Evolutionary conservation across 1,140 invertebrate genomes (phyloP).

Genomic region (Rhopalosiphum maidis): DNA sequence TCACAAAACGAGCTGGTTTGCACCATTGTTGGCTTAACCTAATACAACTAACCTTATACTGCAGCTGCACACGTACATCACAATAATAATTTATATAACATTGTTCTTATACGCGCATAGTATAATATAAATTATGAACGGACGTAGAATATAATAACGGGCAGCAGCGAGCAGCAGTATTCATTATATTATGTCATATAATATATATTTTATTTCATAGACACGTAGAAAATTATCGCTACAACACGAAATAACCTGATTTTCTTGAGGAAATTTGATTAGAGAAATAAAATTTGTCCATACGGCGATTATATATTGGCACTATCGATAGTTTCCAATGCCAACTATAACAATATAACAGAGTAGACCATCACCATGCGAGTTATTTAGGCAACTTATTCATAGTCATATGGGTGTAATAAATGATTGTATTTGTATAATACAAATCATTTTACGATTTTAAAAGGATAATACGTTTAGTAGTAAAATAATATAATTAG

Average conservation of each 20-base stretch:
- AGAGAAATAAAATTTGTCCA: not conserved
- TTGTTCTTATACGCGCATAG: not conserved
- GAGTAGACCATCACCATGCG: too few relatives aligned
- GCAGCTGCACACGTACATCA: not conserved
- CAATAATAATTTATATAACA: not conserved
- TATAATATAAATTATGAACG: not conserved
- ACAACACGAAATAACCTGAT: not conserved
- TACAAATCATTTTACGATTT: not conserved
- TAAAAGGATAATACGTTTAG: not conserved
- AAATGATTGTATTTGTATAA: not conserved
- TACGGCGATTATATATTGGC: too few relatives aligned
- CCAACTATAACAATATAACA: not conserved
- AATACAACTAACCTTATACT: not conserved
- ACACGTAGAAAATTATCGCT: not conserved
- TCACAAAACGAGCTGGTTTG: not conserved
- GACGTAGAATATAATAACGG: not conserved
- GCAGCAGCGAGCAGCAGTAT: not conserved
- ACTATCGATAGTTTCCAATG: not conserved
- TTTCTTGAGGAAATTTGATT: not conserved
- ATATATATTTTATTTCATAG: too few relatives aligned
- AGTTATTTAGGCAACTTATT: too few relatives aligned
- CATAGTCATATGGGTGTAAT: too few relatives aligned
- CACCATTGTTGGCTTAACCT: not conserved
- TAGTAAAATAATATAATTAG: not conserved
- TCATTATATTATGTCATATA: not conserved